phyloP scores from a whole-genome alignment of 2,113 vertebrate genomes.

The Ophiodon elongatus region DNA sequence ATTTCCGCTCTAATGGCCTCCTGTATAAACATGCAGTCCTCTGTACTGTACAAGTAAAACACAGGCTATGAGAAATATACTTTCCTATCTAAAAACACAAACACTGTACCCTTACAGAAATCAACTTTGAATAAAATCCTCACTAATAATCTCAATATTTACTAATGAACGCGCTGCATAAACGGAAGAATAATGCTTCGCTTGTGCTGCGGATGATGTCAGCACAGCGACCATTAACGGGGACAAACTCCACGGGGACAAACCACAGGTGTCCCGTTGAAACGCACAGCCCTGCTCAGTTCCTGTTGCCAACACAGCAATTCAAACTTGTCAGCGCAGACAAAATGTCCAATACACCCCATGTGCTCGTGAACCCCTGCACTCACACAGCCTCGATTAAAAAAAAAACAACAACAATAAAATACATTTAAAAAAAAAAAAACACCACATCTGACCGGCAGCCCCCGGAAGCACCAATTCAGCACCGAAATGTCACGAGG shows the following conservation, averaged over 20 bases:
- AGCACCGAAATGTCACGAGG: slow-evolving; percentile 10
- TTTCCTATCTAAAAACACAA: not conserved
- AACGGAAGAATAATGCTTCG: not conserved
- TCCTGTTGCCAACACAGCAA: slow-evolving; percentile 46
- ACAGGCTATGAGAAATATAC: not conserved
- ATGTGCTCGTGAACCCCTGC: not conserved
- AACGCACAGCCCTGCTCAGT: slow-evolving; percentile 8
- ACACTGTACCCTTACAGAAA: not conserved
- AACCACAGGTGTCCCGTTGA: slow-evolving; percentile 65
- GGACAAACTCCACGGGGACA: slow-evolving; percentile 26
- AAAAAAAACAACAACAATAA: too few species aligned
- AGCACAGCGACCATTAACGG: not conserved
- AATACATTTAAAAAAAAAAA: too few species aligned
- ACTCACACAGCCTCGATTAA: not conserved
- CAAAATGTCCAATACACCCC: slow-evolving; percentile 38
- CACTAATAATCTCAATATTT: not conserved
- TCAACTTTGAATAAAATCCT: not conserved
- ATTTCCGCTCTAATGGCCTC: too few species aligned
- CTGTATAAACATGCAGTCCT: not conserved
- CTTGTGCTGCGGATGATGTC: not conserved
- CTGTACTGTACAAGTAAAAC: not conserved
- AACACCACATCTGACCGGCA: accelerated
- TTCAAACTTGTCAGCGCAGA: slow-evolving; percentile 56
- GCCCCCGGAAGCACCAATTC: not conserved
- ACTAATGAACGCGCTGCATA: not conserved